phyloP scores from a whole-genome alignment of 2,797 vertebrate genomes.

The Oryzias dopingdopingensis region DNA sequence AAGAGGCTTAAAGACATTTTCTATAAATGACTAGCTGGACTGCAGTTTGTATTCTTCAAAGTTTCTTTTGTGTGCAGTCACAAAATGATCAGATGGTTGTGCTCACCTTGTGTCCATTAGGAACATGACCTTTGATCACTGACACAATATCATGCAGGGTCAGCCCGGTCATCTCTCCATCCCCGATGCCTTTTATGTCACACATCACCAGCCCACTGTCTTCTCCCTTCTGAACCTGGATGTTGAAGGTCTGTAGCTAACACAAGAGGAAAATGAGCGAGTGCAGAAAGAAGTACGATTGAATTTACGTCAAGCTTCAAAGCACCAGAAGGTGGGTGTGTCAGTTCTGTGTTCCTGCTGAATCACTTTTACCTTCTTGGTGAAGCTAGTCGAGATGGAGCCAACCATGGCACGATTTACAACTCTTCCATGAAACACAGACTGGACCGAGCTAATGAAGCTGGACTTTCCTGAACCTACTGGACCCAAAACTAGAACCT shows the following conservation, averaged over 20 bases:
- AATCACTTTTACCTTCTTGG: conserved; percentile 66
- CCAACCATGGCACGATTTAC: conserved; percentile 75
- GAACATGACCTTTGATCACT: conserved; percentile 69
- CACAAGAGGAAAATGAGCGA: conserved; percentile 1
- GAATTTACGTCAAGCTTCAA: too few species aligned
- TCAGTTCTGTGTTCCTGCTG: neutral
- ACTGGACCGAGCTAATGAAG: conserved; percentile 77
- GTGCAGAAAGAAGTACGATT: neutral
- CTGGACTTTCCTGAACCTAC: conserved; percentile 76
- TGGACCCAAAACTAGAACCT: conserved; percentile 73
- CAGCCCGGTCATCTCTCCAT: conserved; percentile 48
- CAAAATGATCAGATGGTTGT: neutral
- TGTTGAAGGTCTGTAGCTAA: conserved; percentile 69
- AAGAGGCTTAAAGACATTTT: too few species aligned
- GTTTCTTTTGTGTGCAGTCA: neutral
- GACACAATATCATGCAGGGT: conserved; percentile 68
- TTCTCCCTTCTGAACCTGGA: conserved; percentile 30
- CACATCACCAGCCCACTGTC: conserved; percentile 58
- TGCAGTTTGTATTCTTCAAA: too few species aligned
- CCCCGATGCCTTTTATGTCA: conserved; percentile 68
- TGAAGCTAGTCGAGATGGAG: conserved; percentile 62
- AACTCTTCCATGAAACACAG: conserved; percentile 69
- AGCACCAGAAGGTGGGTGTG: neutral
- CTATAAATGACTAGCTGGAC: too few species aligned
- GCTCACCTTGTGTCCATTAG: conserved; percentile 70